Evolutionary conservation across 2,797 vertebrate genomes (phyloP).

Genomic region (Lagorchestes hirsutus): DNA sequence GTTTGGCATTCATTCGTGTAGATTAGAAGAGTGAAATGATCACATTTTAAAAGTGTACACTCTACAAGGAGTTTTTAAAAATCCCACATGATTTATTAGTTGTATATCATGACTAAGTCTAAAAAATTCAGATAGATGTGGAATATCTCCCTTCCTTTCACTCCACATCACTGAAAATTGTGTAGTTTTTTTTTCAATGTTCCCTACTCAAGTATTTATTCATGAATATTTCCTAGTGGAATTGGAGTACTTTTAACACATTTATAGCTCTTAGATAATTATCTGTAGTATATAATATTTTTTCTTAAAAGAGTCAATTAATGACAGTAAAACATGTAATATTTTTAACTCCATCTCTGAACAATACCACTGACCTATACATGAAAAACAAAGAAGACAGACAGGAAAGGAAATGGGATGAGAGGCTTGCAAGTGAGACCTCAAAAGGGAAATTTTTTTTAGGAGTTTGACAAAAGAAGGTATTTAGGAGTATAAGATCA

Average conservation of each 20-base stretch:
- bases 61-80: constrained; percentile 53
- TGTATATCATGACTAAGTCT: constrained; percentile 39
- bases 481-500: not conserved
- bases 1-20: constrained; percentile 32
- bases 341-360: not conserved
- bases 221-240: not conserved
- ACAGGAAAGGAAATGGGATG: constrained; percentile 8
- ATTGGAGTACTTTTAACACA: not conserved
- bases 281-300: constrained; percentile 38
- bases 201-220: not conserved
- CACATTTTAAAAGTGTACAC: constrained; percentile 53
- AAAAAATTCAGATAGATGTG: not conserved
- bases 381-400: not conserved
- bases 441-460: not conserved
- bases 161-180: not conserved
- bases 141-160: not conserved
- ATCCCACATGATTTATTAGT: constrained; percentile 51
- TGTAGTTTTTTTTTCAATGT: not conserved
- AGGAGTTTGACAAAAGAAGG: not conserved
- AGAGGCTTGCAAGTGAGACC: not conserved
- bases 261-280: not conserved
- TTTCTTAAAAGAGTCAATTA: constrained; percentile 14
- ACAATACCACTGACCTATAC: not conserved
- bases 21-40: constrained; percentile 46
- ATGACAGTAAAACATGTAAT: constrained; percentile 22